These are phyloP conservation scores for Cuculus canorus DNA, from an alignment of 2,797 vertebrate species.

Conservation along the genomic window DNA sequence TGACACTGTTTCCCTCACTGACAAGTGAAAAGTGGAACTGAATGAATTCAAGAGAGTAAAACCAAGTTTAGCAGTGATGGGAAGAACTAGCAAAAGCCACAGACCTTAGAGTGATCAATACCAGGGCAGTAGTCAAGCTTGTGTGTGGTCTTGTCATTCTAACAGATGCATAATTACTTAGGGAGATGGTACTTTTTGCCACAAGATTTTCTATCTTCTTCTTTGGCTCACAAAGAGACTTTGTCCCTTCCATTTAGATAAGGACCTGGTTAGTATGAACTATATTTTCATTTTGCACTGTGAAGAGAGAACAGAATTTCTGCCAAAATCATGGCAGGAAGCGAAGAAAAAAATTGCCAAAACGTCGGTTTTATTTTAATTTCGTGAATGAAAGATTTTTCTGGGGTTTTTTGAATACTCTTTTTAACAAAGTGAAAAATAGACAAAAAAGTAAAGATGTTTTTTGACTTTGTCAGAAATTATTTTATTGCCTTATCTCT, in stretches of 20 bases:
- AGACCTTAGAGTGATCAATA: background rate
- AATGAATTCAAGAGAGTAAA: background rate
- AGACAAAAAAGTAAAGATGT: background rate
- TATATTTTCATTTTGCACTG: background rate
- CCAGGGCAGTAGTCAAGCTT: background rate
- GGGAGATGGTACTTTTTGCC: background rate
- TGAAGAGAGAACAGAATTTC: conserved; percentile 9
- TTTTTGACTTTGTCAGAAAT: background rate
- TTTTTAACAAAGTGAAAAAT: background rate
- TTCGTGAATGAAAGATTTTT: background rate
- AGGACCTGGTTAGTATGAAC: background rate
- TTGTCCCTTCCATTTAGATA: conserved; percentile 8
- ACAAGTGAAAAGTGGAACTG: background rate
- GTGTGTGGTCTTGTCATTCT: background rate
- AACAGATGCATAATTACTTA: background rate
- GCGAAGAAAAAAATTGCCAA: background rate
- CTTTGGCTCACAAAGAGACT: background rate
- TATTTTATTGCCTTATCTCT: background rate
- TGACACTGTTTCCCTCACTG: background rate
- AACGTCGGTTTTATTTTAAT: background rate
- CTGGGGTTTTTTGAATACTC: background rate
- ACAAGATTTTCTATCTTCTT: background rate
- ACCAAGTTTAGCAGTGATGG: background rate
- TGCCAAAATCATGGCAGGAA: background rate
- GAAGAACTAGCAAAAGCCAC: background rate